Conservation (phyloP, 2,113 vertebrate genomes). For the Paracanthobrama guichenoti region DNA sequence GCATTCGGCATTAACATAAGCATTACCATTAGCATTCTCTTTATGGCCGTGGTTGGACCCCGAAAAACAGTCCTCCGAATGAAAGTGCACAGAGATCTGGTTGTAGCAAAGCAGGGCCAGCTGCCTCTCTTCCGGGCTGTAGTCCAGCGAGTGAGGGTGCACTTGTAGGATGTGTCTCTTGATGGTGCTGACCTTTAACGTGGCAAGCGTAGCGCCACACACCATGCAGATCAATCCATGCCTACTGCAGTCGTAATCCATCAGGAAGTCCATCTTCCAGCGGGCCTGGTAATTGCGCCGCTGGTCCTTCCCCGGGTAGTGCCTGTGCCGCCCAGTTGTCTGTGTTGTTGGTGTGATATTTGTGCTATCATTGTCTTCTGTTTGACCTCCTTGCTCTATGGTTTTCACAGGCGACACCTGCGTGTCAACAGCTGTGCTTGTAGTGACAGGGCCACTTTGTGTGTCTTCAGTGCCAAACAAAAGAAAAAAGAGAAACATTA, state of each 20-base stretch:
- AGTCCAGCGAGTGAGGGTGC: slow-evolving; percentile 84
- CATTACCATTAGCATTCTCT: slow-evolving; percentile 31
- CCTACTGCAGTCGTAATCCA: slow-evolving; percentile 87
- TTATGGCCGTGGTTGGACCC: slow-evolving; percentile 66
- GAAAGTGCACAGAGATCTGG: slow-evolving; percentile 76
- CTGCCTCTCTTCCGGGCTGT: slow-evolving; percentile 79
- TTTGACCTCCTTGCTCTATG: slow-evolving; percentile 46
- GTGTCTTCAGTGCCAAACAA: slow-evolving; percentile 55
- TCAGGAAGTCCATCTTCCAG: slow-evolving; percentile 88
- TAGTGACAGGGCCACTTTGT: slow-evolving; percentile 32
- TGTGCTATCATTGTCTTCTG: slow-evolving; percentile 52
- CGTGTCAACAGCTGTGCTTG: slow-evolving; percentile 11
- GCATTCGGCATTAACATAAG: not conserved
- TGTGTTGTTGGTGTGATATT: slow-evolving; percentile 35
- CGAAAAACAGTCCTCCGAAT: slow-evolving; percentile 75
- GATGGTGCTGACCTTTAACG: slow-evolving; percentile 86
- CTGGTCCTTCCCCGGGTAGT: slow-evolving; percentile 84
- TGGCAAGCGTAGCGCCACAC: slow-evolving; percentile 81
- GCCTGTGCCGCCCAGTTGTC: slow-evolving; percentile 62
- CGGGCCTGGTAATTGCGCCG: slow-evolving; percentile 89
- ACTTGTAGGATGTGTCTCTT: slow-evolving; percentile 88
- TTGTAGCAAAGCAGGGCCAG: slow-evolving; percentile 81
- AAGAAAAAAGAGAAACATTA: not conserved
- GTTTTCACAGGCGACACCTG: slow-evolving; percentile 14
- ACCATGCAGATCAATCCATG: slow-evolving; percentile 86